Percentiles rank a stretch among this genome's conserved stretches.
Conservation (phyloP, 2,888 invertebrate species). For the Drosophila lutescens region DNA sequence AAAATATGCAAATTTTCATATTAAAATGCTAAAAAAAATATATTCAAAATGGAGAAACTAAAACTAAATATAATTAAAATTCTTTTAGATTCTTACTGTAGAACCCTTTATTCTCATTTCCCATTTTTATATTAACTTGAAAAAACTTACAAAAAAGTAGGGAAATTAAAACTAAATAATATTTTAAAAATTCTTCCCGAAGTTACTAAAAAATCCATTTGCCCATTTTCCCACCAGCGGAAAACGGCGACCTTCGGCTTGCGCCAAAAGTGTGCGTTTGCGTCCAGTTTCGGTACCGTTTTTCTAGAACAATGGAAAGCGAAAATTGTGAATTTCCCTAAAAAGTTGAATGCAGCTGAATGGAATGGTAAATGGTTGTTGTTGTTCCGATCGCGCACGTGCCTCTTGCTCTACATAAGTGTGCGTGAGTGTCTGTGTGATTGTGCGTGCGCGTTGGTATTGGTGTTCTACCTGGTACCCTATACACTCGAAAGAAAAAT, state of each 20-base stretch:
- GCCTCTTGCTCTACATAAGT: conserved; percentile 22
- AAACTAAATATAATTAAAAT: no score
- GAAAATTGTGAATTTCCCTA: conserved; percentile 47
- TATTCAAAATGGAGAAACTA: no score
- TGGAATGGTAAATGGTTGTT: conserved; percentile 47
- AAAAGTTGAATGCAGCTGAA: conserved; percentile 35
- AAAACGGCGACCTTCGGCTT: conserved; percentile 43
- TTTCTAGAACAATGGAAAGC: conserved; percentile 31
- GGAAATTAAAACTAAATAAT: no score
- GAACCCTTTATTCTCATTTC: no score
- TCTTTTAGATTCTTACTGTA: no score
- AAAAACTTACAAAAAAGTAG: no score
- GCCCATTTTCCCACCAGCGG: not conserved
- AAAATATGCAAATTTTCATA: no score
- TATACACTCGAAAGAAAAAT: not conserved
- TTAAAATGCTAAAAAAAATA: no score
- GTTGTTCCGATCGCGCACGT: conserved; percentile 45
- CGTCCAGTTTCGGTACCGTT: conserved; percentile 15
- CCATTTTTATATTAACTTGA: no score
- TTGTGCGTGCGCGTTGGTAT: not conserved
- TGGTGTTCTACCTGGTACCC: conserved; percentile 2
- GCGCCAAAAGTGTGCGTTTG: conserved; percentile 66
- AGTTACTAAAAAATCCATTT: not conserved
- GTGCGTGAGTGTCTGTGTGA: conserved; percentile 20
- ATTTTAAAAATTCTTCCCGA: no score